Evolutionary conservation across 2,113 vertebrate species (phyloP).

Genomic region (Gila orcuttii): DNA sequence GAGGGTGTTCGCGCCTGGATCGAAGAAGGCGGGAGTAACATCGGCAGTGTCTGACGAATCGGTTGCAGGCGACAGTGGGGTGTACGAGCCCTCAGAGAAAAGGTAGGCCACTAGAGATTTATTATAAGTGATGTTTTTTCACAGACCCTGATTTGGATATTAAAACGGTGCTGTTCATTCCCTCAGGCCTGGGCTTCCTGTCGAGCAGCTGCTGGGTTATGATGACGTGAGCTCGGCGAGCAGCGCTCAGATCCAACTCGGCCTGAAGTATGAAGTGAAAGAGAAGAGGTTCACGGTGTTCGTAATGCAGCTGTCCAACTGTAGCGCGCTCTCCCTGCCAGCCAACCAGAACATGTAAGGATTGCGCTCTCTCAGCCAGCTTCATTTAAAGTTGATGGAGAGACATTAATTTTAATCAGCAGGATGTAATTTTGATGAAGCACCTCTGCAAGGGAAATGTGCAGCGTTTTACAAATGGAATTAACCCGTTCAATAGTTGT

Average conservation of each 20-base stretch:
- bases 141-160: background rate
- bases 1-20: constrained; percentile 63
- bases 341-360: constrained; percentile 87
- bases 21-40: constrained; percentile 87
- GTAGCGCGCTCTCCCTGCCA: constrained; percentile 79
- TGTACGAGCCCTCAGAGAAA: constrained; percentile 89
- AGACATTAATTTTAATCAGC: constrained; percentile 21
- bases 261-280: constrained; percentile 89
- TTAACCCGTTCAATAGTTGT: constrained; percentile 1
- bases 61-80: constrained; percentile 94
- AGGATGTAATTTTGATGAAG: constrained; percentile 11
- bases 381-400: constrained; percentile 35
- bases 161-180: background rate
- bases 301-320: constrained; percentile 86
- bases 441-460: background rate
- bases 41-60: constrained; percentile 96
- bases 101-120: constrained; percentile 73
- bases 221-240: constrained; percentile 76
- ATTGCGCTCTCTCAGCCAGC: constrained; percentile 3
- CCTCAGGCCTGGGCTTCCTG: constrained; percentile 66
- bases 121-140: background rate
- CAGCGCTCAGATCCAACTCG: constrained; percentile 87
- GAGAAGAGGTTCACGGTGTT: constrained; percentile 88
- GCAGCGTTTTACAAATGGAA: background rate
- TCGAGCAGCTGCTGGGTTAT: constrained; percentile 75